A percentile compares a stretch with the other conserved stretches of the same genome.
These are phyloP conservation scores for Phasianus colchicus DNA, from an alignment of 2,113 vertebrate genomes.

Conservation along the genomic window DNA sequence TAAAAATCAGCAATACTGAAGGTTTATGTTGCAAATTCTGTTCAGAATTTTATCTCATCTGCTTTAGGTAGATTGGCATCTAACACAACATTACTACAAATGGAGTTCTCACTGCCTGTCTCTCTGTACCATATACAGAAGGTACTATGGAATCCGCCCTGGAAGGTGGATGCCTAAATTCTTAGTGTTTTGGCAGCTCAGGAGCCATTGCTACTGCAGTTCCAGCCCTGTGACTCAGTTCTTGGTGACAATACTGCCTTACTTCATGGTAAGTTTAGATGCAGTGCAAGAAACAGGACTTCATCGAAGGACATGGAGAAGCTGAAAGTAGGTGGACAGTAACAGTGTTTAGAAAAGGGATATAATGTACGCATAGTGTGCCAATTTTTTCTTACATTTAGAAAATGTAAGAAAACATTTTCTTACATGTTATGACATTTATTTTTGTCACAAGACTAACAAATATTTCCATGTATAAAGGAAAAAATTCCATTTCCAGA, in stretches of 20 bases:
- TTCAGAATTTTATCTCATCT: not conserved
- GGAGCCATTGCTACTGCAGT: not conserved
- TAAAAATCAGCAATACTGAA: not conserved
- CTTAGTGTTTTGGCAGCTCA: not conserved
- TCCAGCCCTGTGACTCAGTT: not conserved
- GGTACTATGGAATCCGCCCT: not conserved
- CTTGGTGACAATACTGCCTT: not conserved
- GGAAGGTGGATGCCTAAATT: not conserved
- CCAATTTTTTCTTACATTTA: not conserved
- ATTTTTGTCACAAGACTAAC: not conserved
- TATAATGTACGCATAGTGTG: accelerated
- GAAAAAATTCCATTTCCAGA: not conserved
- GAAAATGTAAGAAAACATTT: not conserved
- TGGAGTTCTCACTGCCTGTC: not conserved
- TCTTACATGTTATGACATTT: not conserved
- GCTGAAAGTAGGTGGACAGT: not conserved
- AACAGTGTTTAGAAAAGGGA: not conserved
- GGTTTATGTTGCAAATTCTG: not conserved
- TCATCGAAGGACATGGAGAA: not conserved
- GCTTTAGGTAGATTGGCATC: not conserved
- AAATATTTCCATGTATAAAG: not conserved
- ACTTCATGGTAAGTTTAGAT: not conserved
- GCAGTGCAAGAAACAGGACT: not conserved
- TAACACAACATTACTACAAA: not conserved
- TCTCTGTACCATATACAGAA: accelerated